Evolutionary conservation across 2,888 invertebrate species (phyloP), one percentile per base, ranked within the genome.

Genomic region (Sphinx pinastri): DNA sequence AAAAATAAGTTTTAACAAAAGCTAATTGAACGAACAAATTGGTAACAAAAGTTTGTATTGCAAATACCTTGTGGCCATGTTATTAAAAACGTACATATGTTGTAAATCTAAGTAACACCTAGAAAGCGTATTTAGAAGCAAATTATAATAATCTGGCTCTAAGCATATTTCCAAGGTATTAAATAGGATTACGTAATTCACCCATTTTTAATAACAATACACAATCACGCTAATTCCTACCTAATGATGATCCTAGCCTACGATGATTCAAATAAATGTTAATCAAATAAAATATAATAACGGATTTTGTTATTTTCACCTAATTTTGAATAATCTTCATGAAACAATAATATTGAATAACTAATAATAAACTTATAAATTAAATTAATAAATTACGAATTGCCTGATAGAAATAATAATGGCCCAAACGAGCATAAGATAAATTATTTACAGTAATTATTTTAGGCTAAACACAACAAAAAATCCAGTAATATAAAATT

Each of bases 401-500:
- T 4, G 51, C 13, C 51, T 51, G 1, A n/a, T 16, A 6, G 58
- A 38, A 58, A 31, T 58, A 58, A 58, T 49, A 19, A 19, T 63
- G 49, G 19, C 63, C 19, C 13, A 25, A 63, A 63, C 63, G 13
- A 49, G 49, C 13, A 49, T 12, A 49, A 60, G 16, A 4, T n/a
- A 63, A 63, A 19, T 4, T 16, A 19, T 49, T 25, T 63, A 63
- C 13, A 19, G 19, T 63, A 49, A 63, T 63, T 63, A 63, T 49
- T 0, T 47, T 49, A 71, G 31, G 49, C 2, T 54, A 66, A 38
- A 68, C 49, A 55, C 63, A 71, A 68, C 63, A 71, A 63, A 57
- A 16, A 68, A 71, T 63, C 68, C 71, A 71, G 71, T 63, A 71
- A 71, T 71, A 66, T 71, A 63, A 63, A 68, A 68, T 68, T 71